A percentile compares a stretch with the other conserved stretches of the same genome.
phyloP scores from a whole-genome alignment of 2,113 vertebrate species.

The Lontra canadensis region DNA sequence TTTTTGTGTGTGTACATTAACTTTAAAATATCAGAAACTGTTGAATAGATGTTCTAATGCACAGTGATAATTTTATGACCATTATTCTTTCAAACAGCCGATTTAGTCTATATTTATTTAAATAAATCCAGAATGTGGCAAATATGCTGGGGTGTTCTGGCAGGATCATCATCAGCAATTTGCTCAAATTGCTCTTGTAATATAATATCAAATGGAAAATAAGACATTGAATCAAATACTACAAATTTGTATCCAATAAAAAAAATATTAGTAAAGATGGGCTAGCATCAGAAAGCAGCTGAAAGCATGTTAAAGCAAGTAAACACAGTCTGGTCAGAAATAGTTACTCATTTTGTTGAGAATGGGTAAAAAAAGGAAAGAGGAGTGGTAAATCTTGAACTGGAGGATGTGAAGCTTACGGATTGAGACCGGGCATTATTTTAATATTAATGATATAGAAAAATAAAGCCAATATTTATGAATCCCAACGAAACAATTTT shows the following conservation, averaged over 20 bases:
- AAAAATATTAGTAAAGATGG: background rate
- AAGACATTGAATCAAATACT: constrained; percentile 12
- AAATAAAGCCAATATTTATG: background rate
- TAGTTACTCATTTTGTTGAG: background rate
- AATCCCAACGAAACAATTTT: background rate
- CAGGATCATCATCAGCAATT: constrained; percentile 8
- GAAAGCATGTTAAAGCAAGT: background rate
- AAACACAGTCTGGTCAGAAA: constrained; percentile 27
- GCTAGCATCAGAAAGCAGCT: background rate
- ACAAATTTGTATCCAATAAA: constrained; percentile 34
- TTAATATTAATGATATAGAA: background rate
- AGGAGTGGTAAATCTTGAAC: background rate
- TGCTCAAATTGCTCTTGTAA: constrained; percentile 33
- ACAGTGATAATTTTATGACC: constrained; percentile 35
- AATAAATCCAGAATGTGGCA: background rate
- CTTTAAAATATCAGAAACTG: background rate
- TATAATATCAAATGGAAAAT: constrained; percentile 24
- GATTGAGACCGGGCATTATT: background rate
- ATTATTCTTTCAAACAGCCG: background rate
- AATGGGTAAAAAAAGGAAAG: fast-evolving
- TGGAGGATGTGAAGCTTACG: background rate
- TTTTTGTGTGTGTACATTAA: background rate
- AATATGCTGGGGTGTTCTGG: background rate
- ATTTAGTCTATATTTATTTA: background rate
- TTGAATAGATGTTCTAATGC: background rate